These are phyloP conservation scores for Tychaedon coryphoeus DNA, from an alignment of 2,113 vertebrate genomes.

Conservation along the genomic window DNA sequence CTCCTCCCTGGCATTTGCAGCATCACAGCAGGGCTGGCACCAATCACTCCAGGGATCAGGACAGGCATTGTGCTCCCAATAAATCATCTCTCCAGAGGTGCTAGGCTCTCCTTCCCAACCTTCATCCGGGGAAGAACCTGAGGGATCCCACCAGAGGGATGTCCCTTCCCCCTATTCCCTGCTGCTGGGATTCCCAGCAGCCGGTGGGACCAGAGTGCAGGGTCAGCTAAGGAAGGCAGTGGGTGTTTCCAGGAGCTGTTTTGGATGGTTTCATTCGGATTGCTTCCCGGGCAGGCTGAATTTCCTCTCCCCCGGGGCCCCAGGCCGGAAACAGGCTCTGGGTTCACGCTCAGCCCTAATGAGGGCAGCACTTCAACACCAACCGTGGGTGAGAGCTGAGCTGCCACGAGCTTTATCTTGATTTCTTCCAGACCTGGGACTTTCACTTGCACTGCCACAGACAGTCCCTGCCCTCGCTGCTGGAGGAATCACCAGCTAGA, in stretches of 20 bases:
- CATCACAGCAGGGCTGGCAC: neutral
- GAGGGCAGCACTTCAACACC: constrained; percentile 30
- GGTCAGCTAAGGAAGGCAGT: fast-evolving
- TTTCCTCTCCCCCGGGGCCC: neutral
- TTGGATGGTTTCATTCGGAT: fast-evolving
- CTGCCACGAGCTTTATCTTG: fast-evolving
- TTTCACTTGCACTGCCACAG: neutral
- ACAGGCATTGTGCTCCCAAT: fast-evolving
- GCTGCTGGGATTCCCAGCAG: neutral
- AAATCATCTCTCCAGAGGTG: neutral
- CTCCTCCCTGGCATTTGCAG: neutral
- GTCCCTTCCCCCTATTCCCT: fast-evolving
- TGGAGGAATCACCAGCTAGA: neutral
- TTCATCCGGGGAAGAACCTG: neutral
- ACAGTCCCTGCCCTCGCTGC: neutral
- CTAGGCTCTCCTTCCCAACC: neutral
- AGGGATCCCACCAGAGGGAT: neutral
- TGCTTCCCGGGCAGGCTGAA: neutral
- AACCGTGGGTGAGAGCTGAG: fast-evolving
- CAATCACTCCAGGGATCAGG: fast-evolving
- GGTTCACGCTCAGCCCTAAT: neutral
- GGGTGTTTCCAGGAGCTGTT: neutral
- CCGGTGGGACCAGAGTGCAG: fast-evolving
- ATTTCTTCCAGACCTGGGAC: neutral
- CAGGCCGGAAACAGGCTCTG: neutral